Base-by-base conservation (phyloP, 2,888 invertebrate genomes). In the Encarsia formosa region DNA sequence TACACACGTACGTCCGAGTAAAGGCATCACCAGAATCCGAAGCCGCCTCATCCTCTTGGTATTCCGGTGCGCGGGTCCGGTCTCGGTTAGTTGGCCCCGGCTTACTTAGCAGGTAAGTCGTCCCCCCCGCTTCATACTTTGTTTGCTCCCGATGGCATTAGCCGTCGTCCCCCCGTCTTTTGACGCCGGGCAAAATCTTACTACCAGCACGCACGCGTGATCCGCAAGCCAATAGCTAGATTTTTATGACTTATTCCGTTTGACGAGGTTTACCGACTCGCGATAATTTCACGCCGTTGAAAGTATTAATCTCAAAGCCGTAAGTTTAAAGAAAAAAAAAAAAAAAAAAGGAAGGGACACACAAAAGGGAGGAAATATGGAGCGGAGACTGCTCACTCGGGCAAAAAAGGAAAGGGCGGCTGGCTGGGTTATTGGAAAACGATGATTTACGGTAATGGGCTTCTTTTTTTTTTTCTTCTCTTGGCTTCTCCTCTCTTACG, bases 391-490 rank as follows among this genome's bases (percentile, higher is more conserved):
- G 8, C 31, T 6, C 23, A 24, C 31, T 46, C 41, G 35, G 9
- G 41, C 22, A 37, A 47, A 39, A 16, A 41, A 39, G 63, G 65
- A 63, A 68, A 69, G 67, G 70, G 70, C 66, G 64, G 66, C 68
- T 67, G 70, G 69, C 68, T 73, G 73, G 65, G 70, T 77, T 79
- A 79, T 79, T 78, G 78, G 78, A 73, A 78, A 78, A 76, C 76
- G 78, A 78, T 79, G 79, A 79, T 79, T 79, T 79, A 79, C 79
- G 77, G 77, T 79, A 79, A 79, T 79, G 77, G 78, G 53, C 44
- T 60, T 64, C 65, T 67, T 65, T 61, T 59, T 61, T 59, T 55
- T 50, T 60, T n/a, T n/a, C n/a, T n/a, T n/a, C n/a, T n/a, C n/a
- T n/a, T n/a, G n/a, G n/a, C n/a, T n/a, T n/a, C n/a, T n/a, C n/a